Conservation (phyloP, 2,113 vertebrate species). For the Circaetus cinerascens region DNA sequence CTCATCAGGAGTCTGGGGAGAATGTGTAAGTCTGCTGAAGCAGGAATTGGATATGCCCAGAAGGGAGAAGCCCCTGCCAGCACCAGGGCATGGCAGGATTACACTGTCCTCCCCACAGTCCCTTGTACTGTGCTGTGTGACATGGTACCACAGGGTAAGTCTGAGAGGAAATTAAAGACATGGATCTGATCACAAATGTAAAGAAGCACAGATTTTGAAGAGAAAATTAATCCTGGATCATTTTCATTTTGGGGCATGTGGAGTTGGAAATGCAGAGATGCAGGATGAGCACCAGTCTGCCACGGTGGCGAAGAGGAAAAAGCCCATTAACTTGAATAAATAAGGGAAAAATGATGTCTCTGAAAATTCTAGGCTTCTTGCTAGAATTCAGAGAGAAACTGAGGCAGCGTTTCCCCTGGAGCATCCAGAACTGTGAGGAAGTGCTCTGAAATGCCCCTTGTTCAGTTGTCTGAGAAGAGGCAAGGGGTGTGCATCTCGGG, state of each 20-base stretch:
- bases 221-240: not conserved
- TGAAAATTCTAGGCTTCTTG: not conserved
- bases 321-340: not conserved
- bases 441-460: not conserved
- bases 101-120: not conserved
- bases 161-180: not conserved
- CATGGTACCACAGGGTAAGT: not conserved
- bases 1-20: not conserved
- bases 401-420: not conserved
- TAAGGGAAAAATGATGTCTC: not conserved
- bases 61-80: not conserved
- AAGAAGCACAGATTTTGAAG: not conserved
- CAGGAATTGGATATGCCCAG: not conserved
- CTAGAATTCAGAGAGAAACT: not conserved
- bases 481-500: not conserved
- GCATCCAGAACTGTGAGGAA: not conserved
- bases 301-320: rapidly evolving
- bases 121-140: not conserved
- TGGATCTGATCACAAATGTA: not conserved
- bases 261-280: not conserved
- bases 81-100: not conserved
- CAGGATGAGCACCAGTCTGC: not conserved
- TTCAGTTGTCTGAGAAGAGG: not conserved
- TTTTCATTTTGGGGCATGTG: rapidly evolving
- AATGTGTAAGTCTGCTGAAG: not conserved